Evolutionary conservation across 2,888 invertebrate species (phyloP).

Genomic region (Dicranocentrus wangi): DNA sequence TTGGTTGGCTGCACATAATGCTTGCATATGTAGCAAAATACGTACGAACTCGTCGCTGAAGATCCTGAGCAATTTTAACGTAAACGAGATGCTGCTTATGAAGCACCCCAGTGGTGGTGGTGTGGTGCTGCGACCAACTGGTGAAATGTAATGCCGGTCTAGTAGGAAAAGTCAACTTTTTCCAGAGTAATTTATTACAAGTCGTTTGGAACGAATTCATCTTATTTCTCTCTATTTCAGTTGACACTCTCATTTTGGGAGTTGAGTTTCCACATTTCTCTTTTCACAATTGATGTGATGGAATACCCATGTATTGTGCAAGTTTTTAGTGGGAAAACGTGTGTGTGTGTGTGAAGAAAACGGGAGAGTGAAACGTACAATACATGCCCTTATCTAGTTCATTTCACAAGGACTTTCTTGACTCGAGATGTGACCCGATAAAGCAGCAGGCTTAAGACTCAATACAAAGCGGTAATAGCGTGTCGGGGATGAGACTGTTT

Average conservation of each 20-base stretch:
- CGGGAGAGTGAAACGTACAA: slow-evolving; percentile 37
- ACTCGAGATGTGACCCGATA: not conserved
- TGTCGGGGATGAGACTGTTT: not conserved
- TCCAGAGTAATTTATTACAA: slow-evolving; percentile 61
- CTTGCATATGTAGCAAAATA: slow-evolving; percentile 27
- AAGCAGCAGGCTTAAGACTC: not conserved
- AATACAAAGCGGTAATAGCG: not conserved
- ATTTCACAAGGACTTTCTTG: not conserved
- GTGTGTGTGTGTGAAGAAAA: not conserved
- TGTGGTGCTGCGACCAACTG: no score
- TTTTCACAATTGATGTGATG: slow-evolving; percentile 58
- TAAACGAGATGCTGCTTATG: no score
- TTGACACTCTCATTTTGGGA: slow-evolving; percentile 64
- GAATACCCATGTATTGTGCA: slow-evolving; percentile 16
- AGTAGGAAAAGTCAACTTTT: slow-evolving; percentile 50
- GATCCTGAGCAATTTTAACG: no score
- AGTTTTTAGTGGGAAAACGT: not conserved
- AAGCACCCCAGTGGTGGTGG: no score
- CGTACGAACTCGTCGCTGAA: no score
- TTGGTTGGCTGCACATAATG: slow-evolving; percentile 59
- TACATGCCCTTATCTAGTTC: slow-evolving; percentile 6
- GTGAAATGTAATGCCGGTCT: not conserved
- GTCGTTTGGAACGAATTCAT: slow-evolving; percentile 64
- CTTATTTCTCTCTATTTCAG: slow-evolving; percentile 60
- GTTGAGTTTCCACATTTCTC: slow-evolving; percentile 57